Evolutionary conservation across 2,113 vertebrate genomes (phyloP).

Genomic region (Bufo gargarizans): DNA sequence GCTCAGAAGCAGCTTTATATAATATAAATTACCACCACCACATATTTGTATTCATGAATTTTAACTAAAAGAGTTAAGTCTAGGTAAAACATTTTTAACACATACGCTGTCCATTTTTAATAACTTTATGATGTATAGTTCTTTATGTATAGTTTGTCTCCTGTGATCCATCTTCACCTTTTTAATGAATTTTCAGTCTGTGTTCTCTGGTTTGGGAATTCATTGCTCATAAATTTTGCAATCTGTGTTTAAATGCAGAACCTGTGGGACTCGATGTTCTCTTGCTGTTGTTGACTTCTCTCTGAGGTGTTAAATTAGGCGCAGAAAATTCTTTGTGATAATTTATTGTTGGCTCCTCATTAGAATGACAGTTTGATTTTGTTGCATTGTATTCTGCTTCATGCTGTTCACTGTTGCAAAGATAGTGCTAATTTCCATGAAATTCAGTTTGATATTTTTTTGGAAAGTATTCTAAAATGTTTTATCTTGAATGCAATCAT

Average conservation of each 20-base stretch:
- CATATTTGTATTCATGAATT: background rate
- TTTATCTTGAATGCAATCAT: background rate
- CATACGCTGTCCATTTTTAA: background rate
- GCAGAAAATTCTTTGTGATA: slow-evolving; percentile 57
- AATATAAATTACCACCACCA: background rate
- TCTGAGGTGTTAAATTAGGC: slow-evolving; percentile 58
- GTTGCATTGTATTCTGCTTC: slow-evolving; percentile 44
- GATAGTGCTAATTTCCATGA: slow-evolving; percentile 49
- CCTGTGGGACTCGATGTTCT: slow-evolving; percentile 56
- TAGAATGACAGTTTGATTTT: slow-evolving; percentile 52
- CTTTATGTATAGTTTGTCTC: slow-evolving; percentile 43
- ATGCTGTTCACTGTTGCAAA: slow-evolving; percentile 43
- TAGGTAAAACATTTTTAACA: background rate
- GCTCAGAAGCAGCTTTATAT: too few species aligned
- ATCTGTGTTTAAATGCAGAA: slow-evolving; percentile 57
- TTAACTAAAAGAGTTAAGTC: background rate
- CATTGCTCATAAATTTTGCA: slow-evolving; percentile 56
- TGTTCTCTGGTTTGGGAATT: slow-evolving; percentile 53
- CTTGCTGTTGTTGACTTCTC: slow-evolving; percentile 58
- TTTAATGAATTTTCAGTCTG: slow-evolving; percentile 55
- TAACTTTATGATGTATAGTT: slow-evolving; percentile 53
- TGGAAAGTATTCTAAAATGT: background rate
- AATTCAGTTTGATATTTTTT: slow-evolving; percentile 35
- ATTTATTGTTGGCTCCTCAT: slow-evolving; percentile 56
- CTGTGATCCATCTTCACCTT: slow-evolving; percentile 56